Base-by-base conservation (phyloP, 2,797 vertebrate genomes). In the Paratrypauchen microcephalus region DNA sequence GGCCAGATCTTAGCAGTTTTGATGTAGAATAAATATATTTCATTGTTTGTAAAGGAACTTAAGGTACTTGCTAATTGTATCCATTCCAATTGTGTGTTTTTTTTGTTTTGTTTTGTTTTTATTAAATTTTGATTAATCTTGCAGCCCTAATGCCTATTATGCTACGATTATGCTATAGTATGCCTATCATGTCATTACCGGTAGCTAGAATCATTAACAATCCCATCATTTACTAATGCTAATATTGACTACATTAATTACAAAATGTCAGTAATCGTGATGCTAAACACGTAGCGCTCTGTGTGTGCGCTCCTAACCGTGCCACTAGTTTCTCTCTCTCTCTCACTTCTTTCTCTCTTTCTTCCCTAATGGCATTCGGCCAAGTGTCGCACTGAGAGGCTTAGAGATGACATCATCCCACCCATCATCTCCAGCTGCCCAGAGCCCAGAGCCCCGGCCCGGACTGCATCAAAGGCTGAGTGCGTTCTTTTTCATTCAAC, bases 361-460 rank as follows among this genome's bases (percentile, higher is more conserved):
- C 66, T 79, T 63, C 58, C 47, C 71, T 76, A 57, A 81, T 90
- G 91, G 91, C 83, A 48, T 1, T 24, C 63, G 39, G 86, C 91
- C 91, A 88, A 86, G 82, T 89, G 80, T 88, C 76, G 83, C 79
- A 84, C 75, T 64, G 76, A 78, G 71, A 83, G 79, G 66, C 84
- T 85, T 81, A 78, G 72, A 61, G 74, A 86, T 94, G 91, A 94
- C 90, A 92, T 93, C 86, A 89, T 74, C 74, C 74, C 47, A 73
- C 74, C 77, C 78, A 65, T 76, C 73, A 77, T 76, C 83, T 76
- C 71, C 86, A 76, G 77, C 82, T 84, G 85, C 82, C 78, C 73
- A 23, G 78, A 87, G 82, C 73, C 74, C 74, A 71, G 36, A 76
- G 74, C 76, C 71, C 65, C n/a, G 47, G 66, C 64, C 78, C 69